Conservation (phyloP, 2,797 vertebrate species). For the Thamnophis elegans region DNA sequence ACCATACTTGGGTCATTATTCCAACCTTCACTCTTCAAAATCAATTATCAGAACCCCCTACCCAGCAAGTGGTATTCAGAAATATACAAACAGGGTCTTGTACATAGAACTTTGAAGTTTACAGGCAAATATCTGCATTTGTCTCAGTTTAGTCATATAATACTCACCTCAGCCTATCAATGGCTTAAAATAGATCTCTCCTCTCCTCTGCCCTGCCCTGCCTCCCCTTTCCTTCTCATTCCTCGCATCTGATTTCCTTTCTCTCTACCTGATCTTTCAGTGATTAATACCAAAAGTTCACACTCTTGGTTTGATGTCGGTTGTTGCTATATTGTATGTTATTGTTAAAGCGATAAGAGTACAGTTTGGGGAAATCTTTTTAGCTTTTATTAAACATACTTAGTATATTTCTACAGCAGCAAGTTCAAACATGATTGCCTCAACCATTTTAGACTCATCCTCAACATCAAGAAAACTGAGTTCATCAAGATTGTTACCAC, state of each 20-base stretch:
- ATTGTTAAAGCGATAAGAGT: not conserved
- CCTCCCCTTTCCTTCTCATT: no score
- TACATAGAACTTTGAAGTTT: not conserved
- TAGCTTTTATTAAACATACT: not conserved
- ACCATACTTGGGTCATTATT: not conserved
- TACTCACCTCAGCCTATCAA: not conserved
- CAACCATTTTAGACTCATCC: no score
- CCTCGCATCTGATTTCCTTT: not conserved
- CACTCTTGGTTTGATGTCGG: not conserved
- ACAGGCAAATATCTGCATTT: not conserved
- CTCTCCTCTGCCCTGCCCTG: no score
- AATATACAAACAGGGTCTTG: not conserved
- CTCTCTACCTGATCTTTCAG: no score
- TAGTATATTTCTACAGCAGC: no score
- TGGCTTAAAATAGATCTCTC: not conserved
- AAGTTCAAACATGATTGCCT: no score
- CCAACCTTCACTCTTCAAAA: not conserved
- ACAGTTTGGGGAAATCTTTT: not conserved
- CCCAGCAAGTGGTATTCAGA: not conserved
- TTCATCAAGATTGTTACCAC: no score
- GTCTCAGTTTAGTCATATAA: not conserved
- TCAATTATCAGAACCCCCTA: not conserved
- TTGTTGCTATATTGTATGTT: not conserved
- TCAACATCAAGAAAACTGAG: no score
- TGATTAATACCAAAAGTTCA: not conserved